Conservation (phyloP, 2,113 vertebrate genomes). For the Progne subis region DNA sequence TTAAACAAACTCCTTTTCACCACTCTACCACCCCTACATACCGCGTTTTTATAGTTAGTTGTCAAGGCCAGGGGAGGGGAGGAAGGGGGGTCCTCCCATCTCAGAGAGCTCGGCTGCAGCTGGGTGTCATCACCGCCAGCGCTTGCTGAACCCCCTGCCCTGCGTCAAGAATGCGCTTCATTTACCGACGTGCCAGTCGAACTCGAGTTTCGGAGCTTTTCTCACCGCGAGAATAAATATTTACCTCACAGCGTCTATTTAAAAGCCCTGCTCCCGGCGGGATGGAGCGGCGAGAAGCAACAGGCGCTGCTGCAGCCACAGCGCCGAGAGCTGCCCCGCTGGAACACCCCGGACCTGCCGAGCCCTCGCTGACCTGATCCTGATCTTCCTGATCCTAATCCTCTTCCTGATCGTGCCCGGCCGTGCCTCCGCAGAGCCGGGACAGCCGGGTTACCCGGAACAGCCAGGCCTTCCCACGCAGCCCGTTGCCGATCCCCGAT, state of each 20-base stretch:
- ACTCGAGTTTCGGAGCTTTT: background rate
- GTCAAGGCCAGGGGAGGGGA: too few relatives aligned
- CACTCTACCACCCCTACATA: fast-evolving
- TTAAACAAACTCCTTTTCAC: background rate
- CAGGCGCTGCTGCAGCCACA: fast-evolving
- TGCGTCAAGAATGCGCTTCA: background rate
- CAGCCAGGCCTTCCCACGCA: background rate
- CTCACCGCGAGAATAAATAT: background rate
- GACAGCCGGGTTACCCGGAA: background rate
- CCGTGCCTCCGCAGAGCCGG: background rate
- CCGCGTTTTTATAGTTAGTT: background rate
- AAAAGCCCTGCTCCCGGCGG: background rate
- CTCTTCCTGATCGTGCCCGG: background rate
- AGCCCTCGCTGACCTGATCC: background rate
- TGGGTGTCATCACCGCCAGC: background rate
- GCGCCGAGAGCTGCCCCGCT: background rate
- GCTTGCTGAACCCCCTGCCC: background rate
- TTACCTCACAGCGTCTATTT: background rate
- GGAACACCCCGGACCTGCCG: background rate
- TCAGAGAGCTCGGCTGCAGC: background rate
- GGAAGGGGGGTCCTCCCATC: too few relatives aligned
- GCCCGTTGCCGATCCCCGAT: background rate
- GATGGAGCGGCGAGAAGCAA: background rate
- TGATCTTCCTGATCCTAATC: background rate
- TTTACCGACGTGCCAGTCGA: background rate